A percentile compares a stretch with the other conserved stretches of the same genome.
Evolutionary conservation across 2,113 vertebrate genomes (phyloP).

Genomic region (Cyanoderma ruficeps): DNA sequence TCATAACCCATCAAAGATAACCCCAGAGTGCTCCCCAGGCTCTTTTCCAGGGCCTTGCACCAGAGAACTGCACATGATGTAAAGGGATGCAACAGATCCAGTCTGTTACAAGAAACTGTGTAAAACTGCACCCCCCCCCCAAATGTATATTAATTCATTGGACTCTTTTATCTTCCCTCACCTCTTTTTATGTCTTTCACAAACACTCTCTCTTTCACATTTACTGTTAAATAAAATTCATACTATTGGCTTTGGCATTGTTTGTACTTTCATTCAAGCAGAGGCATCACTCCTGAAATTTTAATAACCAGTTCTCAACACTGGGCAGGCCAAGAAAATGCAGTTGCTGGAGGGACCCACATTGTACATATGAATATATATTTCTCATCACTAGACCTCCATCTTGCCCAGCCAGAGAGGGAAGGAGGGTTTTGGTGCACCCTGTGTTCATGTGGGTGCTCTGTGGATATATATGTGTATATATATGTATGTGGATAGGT

Average conservation of each 20-base stretch:
- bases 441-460: not conserved
- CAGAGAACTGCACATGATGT: not conserved
- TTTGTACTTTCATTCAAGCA: not conserved
- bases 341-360: not conserved
- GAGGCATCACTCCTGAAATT: not conserved
- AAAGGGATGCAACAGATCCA: not conserved
- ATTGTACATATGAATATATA: too few relatives aligned
- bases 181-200: not conserved
- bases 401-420: not conserved
- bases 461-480: not conserved
- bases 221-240: not conserved
- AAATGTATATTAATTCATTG: not conserved
- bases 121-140: rapidly evolving
- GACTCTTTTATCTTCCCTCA: not conserved
- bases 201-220: not conserved
- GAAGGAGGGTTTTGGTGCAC: not conserved
- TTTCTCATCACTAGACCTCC: not conserved
- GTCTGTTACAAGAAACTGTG: not conserved
- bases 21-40: not conserved
- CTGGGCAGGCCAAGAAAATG: not conserved
- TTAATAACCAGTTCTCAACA: not conserved
- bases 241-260: not conserved
- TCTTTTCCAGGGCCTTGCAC: not conserved
- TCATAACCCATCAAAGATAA: not conserved
- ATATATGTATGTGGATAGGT: not conserved